Base-by-base conservation (phyloP, 2,888 invertebrate species). In the Stictocephala bisonia region DNA sequence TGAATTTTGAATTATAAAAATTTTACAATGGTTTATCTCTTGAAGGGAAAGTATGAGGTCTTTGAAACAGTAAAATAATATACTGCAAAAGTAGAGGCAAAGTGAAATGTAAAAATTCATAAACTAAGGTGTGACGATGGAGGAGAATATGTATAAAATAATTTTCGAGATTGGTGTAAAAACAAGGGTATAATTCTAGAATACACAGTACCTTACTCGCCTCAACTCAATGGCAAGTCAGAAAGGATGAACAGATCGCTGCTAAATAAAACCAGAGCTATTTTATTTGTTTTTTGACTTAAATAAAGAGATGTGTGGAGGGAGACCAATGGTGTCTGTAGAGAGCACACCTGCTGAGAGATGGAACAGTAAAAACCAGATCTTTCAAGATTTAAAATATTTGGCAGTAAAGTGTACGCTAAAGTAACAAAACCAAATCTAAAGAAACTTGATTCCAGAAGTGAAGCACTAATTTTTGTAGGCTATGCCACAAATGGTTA, bases 291-390 rank as follows among this genome's bases (percentile, higher is more conserved):
- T 9, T 29, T 75, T 78, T 1, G 51, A 72, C n/a, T 4, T 79
- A 18, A 7, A 48, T 9, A 80, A 80, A 75, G 53, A 77, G 24
- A 72, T 81, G 74, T 81, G 74, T 81, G 80, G 81, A 80, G 80
- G 51, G 80, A 83, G 75, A 83, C 82, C 27, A 64, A 77, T 2
- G 40, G 72, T 11, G 7, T 9, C 7, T 11, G 9, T 35, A 9
- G 11, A 35, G 11, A 35, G 9, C 7, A 35, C 7, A 9, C 35
- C 11, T 9, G 35, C 11, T 9, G 35, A 35, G 11, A 35, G 11
- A 9, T 9, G 35, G 35, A 35, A 35, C 9, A 35, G 35, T 9
- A 35, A 35, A 35, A 35, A 35, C 35, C 35, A 9, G 7, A 35
- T 11, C 35, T 35, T 7, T 35, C 35, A 35, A 35, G 11, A 35